Evolutionary conservation across 2,888 invertebrate genomes (phyloP).

Genomic region (Cataglyphis cursor): DNA sequence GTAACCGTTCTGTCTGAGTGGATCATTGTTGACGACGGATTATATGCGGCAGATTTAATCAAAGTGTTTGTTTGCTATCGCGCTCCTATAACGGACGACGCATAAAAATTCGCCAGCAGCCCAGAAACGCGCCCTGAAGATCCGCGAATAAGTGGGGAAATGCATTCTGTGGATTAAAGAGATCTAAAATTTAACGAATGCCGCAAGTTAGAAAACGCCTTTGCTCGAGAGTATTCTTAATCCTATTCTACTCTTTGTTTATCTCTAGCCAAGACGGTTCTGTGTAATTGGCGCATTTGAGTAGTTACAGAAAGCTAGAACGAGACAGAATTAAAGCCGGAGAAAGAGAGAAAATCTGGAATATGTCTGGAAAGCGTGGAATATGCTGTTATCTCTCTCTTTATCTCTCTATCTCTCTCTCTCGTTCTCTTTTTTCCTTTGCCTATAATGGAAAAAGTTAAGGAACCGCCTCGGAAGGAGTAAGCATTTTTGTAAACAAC

Average conservation of each 20-base stretch:
- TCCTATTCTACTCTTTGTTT: conserved; percentile 56
- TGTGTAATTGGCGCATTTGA: conserved; percentile 58
- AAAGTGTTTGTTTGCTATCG: conserved; percentile 18
- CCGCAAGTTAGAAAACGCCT: conserved; percentile 26
- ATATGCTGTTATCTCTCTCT: conserved; percentile 45
- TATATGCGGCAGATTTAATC: conserved; percentile 16
- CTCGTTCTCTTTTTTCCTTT: not conserved
- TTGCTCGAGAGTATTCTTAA: conserved; percentile 57
- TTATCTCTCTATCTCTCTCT: too few species aligned
- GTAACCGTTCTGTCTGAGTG: not conserved
- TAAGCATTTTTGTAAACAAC: conserved; percentile 54
- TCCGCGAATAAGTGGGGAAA: conserved; percentile 42
- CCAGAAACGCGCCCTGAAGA: not conserved
- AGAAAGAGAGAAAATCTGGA: conserved; percentile 9
- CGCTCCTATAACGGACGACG: conserved; percentile 4
- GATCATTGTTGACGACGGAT: not conserved
- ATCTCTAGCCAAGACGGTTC: conserved; percentile 52
- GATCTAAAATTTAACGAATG: conserved; percentile 39
- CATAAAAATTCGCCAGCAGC: conserved; percentile 29
- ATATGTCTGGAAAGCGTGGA: conserved; percentile 1
- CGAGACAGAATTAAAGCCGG: conserved; percentile 6
- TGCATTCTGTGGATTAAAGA: conserved; percentile 13
- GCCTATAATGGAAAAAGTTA: conserved; percentile 65
- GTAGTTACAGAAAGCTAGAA: conserved; percentile 20
- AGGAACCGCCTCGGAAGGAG: conserved; percentile 42